Conservation (phyloP, 2,888 invertebrate genomes). For the Nudaria mundana region DNA sequence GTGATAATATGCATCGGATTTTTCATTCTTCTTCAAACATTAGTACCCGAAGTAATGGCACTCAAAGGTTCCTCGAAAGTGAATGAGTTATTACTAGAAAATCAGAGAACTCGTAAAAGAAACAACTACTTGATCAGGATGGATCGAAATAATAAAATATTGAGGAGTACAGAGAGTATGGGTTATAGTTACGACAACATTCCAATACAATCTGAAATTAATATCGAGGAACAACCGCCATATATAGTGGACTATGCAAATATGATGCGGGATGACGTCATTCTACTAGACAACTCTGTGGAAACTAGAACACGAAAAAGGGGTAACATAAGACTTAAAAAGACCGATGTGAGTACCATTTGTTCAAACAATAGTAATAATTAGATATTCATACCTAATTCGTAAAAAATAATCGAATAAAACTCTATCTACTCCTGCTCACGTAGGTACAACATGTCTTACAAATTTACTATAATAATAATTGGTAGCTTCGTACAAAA, state of each 20-base stretch:
- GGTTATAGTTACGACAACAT: constrained; percentile 46
- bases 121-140: constrained; percentile 58
- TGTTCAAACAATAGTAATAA: too few species aligned
- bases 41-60: constrained; percentile 50
- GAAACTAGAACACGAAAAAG: constrained; percentile 67
- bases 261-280: constrained; percentile 66
- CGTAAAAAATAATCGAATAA: too few species aligned
- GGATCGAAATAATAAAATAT: constrained; percentile 42
- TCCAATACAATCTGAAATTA: constrained; percentile 40
- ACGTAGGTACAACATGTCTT: too few species aligned
- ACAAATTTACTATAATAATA: too few species aligned
- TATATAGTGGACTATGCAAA: constrained; percentile 68
- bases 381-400: too few species aligned
- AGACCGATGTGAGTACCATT: constrained; percentile 50
- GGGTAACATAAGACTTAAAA: constrained; percentile 61
- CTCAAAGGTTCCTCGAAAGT: constrained; percentile 45
- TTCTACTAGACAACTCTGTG: constrained; percentile 66
- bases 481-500: too few species aligned
- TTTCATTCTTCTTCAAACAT: constrained; percentile 47
- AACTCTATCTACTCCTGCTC: too few species aligned
- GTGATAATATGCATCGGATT: constrained; percentile 46
- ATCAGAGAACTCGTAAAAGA: constrained; percentile 54
- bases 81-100: constrained; percentile 54
- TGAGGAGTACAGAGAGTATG: constrained; percentile 43
- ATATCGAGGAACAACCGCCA: constrained; percentile 56